Evolutionary conservation across 2,888 invertebrate genomes (phyloP).

Genomic region (Cheilosia soror): DNA sequence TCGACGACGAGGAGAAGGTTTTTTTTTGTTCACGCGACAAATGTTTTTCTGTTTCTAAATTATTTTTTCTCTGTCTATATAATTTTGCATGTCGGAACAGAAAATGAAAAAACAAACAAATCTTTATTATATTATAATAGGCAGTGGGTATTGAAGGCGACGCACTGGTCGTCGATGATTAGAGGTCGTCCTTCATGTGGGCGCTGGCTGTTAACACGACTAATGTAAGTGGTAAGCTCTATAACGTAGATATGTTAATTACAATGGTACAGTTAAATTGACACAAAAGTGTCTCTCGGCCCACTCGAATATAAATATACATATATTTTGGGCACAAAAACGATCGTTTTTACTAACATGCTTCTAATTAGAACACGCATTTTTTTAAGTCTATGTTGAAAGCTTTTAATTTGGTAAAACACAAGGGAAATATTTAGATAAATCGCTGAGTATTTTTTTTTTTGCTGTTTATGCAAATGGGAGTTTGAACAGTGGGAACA

Average conservation of each 20-base stretch:
- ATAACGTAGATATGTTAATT: conserved; percentile 67
- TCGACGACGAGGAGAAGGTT: conserved; percentile 30
- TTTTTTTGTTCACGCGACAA: conserved; percentile 28
- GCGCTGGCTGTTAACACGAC: conserved; percentile 41
- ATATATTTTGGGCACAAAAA: conserved; percentile 46
- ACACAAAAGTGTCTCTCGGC: conserved; percentile 41
- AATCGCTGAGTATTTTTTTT: conserved; percentile 28
- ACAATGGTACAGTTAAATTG: conserved; percentile 53
- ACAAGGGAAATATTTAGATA: conserved; percentile 4
- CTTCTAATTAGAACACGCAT: conserved; percentile 64
- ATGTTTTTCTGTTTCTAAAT: conserved; percentile 21
- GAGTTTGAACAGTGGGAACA: conserved; percentile 36
- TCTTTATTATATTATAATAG: conserved; percentile 51
- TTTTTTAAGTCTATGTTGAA: conserved; percentile 4
- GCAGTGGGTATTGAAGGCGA: conserved; percentile 57
- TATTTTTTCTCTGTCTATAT: conserved; percentile 45
- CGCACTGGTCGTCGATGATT: conserved; percentile 42
- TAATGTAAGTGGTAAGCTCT: conserved; percentile 32
- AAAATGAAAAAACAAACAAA: conserved; percentile 32
- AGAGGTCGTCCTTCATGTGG: conserved; percentile 62
- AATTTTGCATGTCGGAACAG: conserved; percentile 76
- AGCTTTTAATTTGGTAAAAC: conserved; percentile 13
- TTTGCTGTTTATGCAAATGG: conserved; percentile 47
- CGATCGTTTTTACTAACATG: conserved; percentile 48
- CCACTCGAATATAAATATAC: conserved; percentile 6